Conservation (phyloP, 2,113 vertebrate species). For the Hipposideros armiger region DNA sequence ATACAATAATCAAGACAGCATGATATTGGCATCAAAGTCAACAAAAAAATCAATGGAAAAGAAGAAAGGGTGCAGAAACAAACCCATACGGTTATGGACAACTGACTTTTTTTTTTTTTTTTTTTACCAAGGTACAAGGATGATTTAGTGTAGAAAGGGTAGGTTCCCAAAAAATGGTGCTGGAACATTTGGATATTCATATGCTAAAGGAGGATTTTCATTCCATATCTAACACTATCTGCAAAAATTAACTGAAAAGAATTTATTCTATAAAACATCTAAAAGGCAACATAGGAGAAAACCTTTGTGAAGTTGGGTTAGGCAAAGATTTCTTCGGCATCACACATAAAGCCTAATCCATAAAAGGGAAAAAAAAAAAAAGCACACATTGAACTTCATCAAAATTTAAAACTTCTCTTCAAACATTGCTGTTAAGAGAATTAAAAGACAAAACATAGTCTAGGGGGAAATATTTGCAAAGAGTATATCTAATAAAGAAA, state of each 20-base stretch:
- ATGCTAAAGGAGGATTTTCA: neutral
- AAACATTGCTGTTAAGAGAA: slow-evolving; percentile 7
- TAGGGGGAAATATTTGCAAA: neutral
- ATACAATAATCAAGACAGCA: neutral
- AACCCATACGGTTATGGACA: neutral
- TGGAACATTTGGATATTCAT: neutral
- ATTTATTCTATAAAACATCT: neutral
- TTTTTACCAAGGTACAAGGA: neutral
- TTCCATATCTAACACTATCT: neutral
- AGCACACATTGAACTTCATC: neutral
- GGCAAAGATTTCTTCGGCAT: neutral
- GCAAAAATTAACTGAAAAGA: neutral
- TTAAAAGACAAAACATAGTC: neutral
- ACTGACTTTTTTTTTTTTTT: neutral
- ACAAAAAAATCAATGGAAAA: neutral
- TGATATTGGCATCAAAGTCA: neutral
- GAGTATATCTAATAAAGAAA: neutral
- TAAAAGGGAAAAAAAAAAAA: neutral
- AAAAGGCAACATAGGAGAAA: neutral
- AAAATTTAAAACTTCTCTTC: neutral
- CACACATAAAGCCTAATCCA: neutral
- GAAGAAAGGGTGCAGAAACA: neutral
- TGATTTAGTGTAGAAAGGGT: neutral
- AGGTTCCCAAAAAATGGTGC: neutral
- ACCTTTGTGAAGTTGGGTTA: neutral